Percentiles rank a stretch among this genome's conserved stretches.
Conservation (phyloP, 2,888 invertebrate genomes). For the Oligia strigilis region DNA sequence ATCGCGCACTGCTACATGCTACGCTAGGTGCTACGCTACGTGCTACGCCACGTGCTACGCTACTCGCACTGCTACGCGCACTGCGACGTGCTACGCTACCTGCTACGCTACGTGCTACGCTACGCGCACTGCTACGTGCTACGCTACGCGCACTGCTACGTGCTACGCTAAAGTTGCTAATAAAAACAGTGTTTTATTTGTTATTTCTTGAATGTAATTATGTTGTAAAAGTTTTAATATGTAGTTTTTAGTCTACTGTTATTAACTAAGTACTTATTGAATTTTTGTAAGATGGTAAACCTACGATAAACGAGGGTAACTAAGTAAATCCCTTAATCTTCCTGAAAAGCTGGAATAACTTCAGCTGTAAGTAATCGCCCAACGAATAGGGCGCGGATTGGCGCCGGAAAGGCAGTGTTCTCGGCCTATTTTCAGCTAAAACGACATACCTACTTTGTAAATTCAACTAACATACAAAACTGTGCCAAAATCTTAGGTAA, state of each 20-base stretch:
- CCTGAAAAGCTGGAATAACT: neutral
- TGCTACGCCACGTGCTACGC: neutral
- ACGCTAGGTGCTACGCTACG: neutral
- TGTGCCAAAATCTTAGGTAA: slow-evolving; percentile 21
- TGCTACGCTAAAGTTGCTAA: neutral
- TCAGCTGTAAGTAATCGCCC: neutral
- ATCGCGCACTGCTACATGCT: neutral
- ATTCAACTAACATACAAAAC: neutral
- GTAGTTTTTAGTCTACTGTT: neutral
- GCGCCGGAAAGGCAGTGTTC: neutral
- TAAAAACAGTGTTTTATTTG: slow-evolving; percentile 14
- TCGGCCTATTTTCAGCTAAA: neutral
- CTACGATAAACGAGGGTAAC: neutral
- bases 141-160: neutral
- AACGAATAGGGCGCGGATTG: too few species aligned
- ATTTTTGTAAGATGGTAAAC: neutral
- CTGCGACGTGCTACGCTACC: neutral
- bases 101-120: neutral
- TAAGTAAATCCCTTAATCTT: neutral
- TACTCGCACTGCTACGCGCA: neutral
- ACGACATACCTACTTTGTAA: neutral
- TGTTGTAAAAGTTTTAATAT: slow-evolving; percentile 9
- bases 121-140: neutral
- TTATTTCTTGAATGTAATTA: slow-evolving; percentile 31
- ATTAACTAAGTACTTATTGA: neutral